Percentiles rank a stretch among this genome's conserved stretches.
Conservation (phyloP, 2,888 invertebrate genomes). For the Argyra leucocephala region DNA sequence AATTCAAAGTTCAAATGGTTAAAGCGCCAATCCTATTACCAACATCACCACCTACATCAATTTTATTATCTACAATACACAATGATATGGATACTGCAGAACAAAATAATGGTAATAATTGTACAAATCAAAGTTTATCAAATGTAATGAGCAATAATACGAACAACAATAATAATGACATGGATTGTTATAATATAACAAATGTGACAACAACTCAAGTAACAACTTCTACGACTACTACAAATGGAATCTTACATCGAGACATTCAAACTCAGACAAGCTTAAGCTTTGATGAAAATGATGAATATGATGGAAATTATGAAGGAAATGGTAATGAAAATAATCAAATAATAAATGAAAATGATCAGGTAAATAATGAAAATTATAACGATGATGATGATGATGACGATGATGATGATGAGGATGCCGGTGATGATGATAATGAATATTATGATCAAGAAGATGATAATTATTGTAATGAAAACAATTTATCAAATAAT, state of each 20-base stretch:
- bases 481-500: neutral
- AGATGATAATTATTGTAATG: slow-evolving; percentile 13
- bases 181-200: neutral
- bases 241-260: neutral
- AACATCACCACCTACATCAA: slow-evolving; percentile 17
- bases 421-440: neutral
- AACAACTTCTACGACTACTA: neutral
- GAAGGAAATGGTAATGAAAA: neutral
- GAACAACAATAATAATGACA: neutral
- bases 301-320: neutral
- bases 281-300: slow-evolving; percentile 9
- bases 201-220: neutral
- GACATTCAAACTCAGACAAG: slow-evolving; percentile 11
- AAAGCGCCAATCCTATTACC: slow-evolving; percentile 20
- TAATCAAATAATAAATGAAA: neutral
- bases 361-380: neutral
- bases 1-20: slow-evolving; percentile 22
- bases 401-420: neutral
- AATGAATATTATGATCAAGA: slow-evolving; percentile 22
- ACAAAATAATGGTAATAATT: neutral
- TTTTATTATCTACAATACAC: slow-evolving; percentile 15
- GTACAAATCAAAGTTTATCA: neutral
- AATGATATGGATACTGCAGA: neutral
- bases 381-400: neutral
- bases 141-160: neutral